Evolutionary conservation across 2,888 invertebrate species (phyloP), one percentile per base, ranked within the genome.

Genomic region (Calameuta filiformis): DNA sequence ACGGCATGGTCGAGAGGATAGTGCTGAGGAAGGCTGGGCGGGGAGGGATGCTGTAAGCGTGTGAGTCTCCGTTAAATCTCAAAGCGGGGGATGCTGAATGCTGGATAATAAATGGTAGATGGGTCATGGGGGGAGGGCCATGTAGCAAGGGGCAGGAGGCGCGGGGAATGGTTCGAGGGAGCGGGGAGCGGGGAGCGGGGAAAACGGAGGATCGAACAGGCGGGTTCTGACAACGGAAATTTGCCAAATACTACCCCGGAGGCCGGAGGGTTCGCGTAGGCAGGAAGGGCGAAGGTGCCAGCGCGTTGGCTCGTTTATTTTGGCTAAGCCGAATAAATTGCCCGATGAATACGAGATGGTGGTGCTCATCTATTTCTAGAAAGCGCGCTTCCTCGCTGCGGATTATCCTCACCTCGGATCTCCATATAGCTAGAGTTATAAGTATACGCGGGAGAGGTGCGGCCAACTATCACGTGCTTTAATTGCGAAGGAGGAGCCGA

Each of bases 301-400:
- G 75, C 75, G 75, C 75, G 78, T 78, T 75, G 40, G 78, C 78
- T 78, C 78, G 78, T 78, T 78, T 78, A 78, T 78, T 78, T 78
- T 40, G 78, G 73, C 78, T 78, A 75, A 78, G 78, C 78, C 78
- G 78, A 78, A 78, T 78, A 78, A 78, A 78, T 78, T 78, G 78
- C 78, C 78, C 78, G 75, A 76, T 76, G 78, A 78, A 78, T 75
- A 71, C 78, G 78, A 76, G 78, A 75, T 76, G 78, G 75, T 75
- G 77, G 74, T 68, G 75, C 75, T 77, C 75, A 73, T 77, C 77
- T 77, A 77, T 75, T 77, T 77, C 77, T 69, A 77, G 75, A 77
- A 75, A 75, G 73, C 71, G 76, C 40, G 68, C 73, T 35, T n/a
- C 30, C 77, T 69, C 40, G 77, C 77, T 56, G 69, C 37, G 75